Base-by-base conservation (phyloP, 2,888 invertebrate genomes). In the Ennomos fuscantarius region DNA sequence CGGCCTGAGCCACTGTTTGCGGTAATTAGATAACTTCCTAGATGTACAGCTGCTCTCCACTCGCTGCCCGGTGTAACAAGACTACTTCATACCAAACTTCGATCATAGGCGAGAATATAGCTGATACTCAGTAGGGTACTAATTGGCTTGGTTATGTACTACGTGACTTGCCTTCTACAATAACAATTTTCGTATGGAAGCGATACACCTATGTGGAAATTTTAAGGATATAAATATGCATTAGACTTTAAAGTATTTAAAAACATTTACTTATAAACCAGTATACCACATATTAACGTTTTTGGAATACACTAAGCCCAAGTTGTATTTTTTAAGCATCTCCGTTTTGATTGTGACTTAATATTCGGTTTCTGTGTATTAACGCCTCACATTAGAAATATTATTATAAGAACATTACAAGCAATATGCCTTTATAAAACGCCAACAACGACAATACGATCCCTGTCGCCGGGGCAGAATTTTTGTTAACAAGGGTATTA, bases 11-110 rank as follows among this genome's bases (percentile, higher is more conserved):
- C 70, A 73, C 74, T 79, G 79, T 78, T 79, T 79, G 80, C 72
- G 70, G 78, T 86, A 85, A 86, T 85, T 82, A 84, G 76, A 82
- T 81, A 86, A 86, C 71, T 86, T 86, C 66, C 73, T 65, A 72
- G 74, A 78, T 78, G 71, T 77, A 78, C 75, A 72, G 73, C 73
- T 70, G 74, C 64, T 69, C 69, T 60, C 66, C 60, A 59, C 63
- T 43, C 61, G 63, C 53, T 49, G 55, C 54, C 60, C 55, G 61
- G 32, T 68, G 67, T 75, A 73, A 69, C 70, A 58, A 35, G 69
- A 69, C 70, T 62, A 70, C 74, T 76, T 67, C 61, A 66, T 66
- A 47, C 53, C 24, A 39, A 63, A 65, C 50, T 59, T 65, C 56
- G 44, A 48, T 57, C 47, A 48, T 52, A 48, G 37, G 43, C 47